Percentiles rank a stretch among this genome's conserved stretches.
These are phyloP conservation scores for Thecophora atra DNA, from an alignment of 2,888 invertebrate genomes.

Conservation along the genomic window DNA sequence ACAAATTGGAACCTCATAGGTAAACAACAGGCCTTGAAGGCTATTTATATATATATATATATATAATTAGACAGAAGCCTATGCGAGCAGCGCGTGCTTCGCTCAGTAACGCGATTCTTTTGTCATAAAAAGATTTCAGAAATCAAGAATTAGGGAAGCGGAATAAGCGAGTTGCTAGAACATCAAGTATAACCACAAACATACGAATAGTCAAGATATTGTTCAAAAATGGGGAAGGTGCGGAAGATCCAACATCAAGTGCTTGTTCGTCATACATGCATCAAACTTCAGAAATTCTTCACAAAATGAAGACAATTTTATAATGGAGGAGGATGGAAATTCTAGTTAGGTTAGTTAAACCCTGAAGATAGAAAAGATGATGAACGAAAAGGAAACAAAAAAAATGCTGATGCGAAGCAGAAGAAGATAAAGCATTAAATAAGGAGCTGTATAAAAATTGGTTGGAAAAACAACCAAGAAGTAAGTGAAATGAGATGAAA, in stretches of 20 bases:
- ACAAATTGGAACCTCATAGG: not conserved
- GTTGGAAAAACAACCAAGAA: not conserved
- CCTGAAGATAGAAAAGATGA: too few species aligned
- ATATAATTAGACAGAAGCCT: constrained; percentile 15
- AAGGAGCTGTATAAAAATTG: too few species aligned
- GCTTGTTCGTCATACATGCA: constrained; percentile 30
- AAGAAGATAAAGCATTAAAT: too few species aligned
- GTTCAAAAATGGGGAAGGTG: too few species aligned
- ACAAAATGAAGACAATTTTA: constrained; percentile 38
- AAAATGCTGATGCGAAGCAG: too few species aligned
- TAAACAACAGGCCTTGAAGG: too few species aligned
- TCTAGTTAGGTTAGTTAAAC: too few species aligned
- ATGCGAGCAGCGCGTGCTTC: too few species aligned
- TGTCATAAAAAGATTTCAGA: not conserved
- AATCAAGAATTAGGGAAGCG: not conserved
- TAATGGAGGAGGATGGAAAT: too few species aligned
- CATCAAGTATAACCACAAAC: not conserved
- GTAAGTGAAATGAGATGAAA: not conserved
- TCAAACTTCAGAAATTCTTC: constrained; percentile 11
- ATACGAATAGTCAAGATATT: constrained; percentile 8
- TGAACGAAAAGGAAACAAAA: too few species aligned
- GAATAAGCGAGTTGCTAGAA: not conserved
- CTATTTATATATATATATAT: not conserved
- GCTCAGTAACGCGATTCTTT: not conserved
- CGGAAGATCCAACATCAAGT: constrained; percentile 23